These are phyloP conservation scores for Eptesicus fuscus DNA, from an alignment of 2,113 vertebrate species.

Conservation along the genomic window DNA sequence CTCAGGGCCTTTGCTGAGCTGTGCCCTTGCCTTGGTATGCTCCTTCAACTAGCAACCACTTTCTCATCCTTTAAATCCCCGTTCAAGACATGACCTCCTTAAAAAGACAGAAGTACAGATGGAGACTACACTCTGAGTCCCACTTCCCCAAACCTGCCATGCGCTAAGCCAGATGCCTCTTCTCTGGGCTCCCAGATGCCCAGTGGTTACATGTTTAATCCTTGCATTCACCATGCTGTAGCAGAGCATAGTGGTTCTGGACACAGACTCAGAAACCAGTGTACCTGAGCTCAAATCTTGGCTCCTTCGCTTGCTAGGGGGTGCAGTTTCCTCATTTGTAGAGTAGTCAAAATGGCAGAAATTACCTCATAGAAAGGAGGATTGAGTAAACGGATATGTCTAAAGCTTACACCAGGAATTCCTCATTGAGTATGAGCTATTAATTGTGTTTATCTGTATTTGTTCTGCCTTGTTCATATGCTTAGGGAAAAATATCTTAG, in stretches of 20 bases:
- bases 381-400: background rate
- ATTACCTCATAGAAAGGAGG: background rate
- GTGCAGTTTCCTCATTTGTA: background rate
- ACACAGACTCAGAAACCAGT: background rate
- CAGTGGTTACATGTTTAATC: background rate
- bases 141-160: rapidly evolving
- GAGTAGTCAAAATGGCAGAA: background rate
- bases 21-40: background rate
- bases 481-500: background rate
- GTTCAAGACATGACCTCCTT: background rate
- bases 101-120: background rate
- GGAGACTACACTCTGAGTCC: background rate
- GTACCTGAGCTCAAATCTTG: background rate
- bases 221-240: rapidly evolving
- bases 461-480: background rate
- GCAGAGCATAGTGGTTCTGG: background rate
- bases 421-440: background rate
- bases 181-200: background rate
- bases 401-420: background rate
- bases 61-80: background rate
- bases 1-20: background rate
- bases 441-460: background rate
- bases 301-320: background rate
- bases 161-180: background rate
- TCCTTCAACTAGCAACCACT: background rate